These are phyloP conservation scores for Cheirogaleus medius DNA, from an alignment of 2,113 vertebrate genomes.

Conservation along the genomic window DNA sequence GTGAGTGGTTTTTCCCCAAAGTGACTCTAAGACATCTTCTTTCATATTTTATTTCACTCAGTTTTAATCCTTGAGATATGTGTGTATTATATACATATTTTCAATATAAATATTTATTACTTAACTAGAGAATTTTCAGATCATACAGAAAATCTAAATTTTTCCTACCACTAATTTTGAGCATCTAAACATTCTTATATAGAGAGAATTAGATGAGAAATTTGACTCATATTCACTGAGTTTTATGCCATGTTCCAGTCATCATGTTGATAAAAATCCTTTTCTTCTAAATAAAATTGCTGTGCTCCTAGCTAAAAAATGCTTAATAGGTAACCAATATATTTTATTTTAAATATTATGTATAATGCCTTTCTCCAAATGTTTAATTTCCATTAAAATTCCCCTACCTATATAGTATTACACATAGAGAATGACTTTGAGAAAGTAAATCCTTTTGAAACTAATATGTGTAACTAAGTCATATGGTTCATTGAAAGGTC, in stretches of 20 bases:
- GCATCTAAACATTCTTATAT: not conserved
- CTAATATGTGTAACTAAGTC: conserved; percentile 69
- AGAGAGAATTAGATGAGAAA: not conserved
- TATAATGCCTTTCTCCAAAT: conserved; percentile 53
- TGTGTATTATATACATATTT: not conserved
- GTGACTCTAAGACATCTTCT: not conserved
- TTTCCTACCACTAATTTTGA: not conserved
- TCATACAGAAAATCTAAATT: not conserved
- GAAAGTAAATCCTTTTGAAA: conserved; percentile 72
- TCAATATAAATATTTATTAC: not conserved
- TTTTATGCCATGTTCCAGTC: not conserved
- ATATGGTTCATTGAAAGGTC: conserved; percentile 64
- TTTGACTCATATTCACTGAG: not conserved
- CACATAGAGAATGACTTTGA: conserved; percentile 49
- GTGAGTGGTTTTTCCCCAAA: not conserved
- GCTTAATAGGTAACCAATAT: conserved; percentile 35
- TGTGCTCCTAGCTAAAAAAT: not conserved
- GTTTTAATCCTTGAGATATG: not conserved
- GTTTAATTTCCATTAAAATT: conserved; percentile 60
- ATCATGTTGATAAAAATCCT: not conserved
- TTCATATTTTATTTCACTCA: conserved; percentile 9
- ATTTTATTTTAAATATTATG: conserved; percentile 53
- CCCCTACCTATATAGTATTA: conserved; percentile 54
- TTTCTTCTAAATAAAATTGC: not conserved
- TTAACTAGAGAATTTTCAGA: not conserved